phyloP scores from a whole-genome alignment of 1,140 invertebrate species.

The Subanguina moxae region DNA sequence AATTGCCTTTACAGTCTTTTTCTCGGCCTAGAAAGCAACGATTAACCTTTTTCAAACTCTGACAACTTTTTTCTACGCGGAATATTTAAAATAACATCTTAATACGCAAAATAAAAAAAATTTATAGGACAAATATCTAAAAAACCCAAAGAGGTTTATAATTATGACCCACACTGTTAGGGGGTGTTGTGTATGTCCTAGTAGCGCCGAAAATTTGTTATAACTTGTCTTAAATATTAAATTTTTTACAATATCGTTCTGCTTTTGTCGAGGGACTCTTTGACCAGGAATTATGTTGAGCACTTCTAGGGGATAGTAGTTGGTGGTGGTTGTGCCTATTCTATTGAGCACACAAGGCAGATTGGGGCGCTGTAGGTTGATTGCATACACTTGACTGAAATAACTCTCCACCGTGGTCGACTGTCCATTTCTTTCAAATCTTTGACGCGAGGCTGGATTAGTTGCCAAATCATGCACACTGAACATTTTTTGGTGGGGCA shows the following conservation, averaged over 20 bases:
- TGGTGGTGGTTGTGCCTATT: background rate
- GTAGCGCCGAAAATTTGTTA: no score
- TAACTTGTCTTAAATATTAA: no score
- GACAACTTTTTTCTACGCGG: no score
- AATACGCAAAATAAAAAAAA: no score
- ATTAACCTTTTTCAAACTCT: no score
- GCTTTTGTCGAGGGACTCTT: slow-evolving; percentile 21
- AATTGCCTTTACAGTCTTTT: no score
- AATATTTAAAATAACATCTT: no score
- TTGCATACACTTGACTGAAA: slow-evolving; percentile 5
- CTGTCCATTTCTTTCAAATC: slow-evolving; percentile 18
- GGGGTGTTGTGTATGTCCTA: no score
- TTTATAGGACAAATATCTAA: no score
- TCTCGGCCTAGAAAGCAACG: no score
- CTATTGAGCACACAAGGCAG: slow-evolving; percentile 25
- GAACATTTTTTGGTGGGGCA: slow-evolving; percentile 1
- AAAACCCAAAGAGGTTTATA: no score
- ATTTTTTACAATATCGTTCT: background rate
- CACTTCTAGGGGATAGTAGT: slow-evolving; percentile 31
- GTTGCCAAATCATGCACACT: slow-evolving; percentile 1
- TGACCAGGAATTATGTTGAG: slow-evolving; percentile 26
- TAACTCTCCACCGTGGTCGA: background rate
- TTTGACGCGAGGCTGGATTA: background rate
- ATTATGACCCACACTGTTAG: no score
- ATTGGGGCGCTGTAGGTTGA: background rate